Conservation (phyloP, 2,888 invertebrate species). For the Agrotis clavis region DNA sequence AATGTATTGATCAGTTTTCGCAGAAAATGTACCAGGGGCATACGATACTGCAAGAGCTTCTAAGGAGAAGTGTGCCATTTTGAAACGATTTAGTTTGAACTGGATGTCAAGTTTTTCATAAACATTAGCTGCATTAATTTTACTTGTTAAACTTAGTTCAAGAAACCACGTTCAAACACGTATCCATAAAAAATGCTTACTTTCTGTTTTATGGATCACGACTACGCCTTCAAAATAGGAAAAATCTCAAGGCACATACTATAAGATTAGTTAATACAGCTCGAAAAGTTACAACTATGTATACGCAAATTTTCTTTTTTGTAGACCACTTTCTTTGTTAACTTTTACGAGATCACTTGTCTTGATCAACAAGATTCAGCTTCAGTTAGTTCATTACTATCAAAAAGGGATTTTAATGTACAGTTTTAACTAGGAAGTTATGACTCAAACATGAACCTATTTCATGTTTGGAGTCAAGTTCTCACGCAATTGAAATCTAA, state of each 20-base stretch:
- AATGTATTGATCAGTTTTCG: constrained; percentile 41
- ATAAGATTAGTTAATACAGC: background rate
- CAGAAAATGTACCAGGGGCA: constrained; percentile 26
- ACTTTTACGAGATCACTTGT: too few species aligned
- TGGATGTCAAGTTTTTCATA: background rate
- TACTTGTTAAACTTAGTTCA: background rate
- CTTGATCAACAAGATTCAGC: background rate
- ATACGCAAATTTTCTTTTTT: too few species aligned
- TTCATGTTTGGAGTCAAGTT: background rate
- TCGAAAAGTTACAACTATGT: too few species aligned
- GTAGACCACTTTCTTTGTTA: background rate
- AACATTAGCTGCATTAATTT: background rate
- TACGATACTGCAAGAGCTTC: background rate
- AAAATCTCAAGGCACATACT: too few species aligned
- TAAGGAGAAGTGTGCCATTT: background rate
- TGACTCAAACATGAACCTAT: too few species aligned
- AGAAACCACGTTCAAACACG: too few species aligned
- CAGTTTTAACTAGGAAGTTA: background rate
- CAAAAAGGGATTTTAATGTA: background rate
- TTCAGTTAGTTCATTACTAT: background rate
- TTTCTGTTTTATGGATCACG: too few species aligned
- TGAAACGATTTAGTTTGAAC: background rate
- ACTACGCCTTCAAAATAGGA: too few species aligned
- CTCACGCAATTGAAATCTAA: background rate
- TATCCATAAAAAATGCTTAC: background rate